phyloP scores from a whole-genome alignment of 2,797 vertebrate species.

The Lacerta bilineata region DNA sequence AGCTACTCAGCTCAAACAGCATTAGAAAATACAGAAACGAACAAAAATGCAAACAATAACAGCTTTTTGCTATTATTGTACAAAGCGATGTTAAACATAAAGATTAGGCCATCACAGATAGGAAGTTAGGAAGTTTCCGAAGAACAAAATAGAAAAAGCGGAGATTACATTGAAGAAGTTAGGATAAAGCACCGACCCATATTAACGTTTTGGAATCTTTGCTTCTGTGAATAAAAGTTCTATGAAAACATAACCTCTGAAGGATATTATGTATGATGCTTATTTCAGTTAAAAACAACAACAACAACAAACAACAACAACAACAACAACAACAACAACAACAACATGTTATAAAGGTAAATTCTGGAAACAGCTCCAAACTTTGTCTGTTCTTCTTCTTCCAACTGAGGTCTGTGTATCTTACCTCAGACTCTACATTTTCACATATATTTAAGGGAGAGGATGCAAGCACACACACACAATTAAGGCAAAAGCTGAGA shows the following conservation, averaged over 20 bases:
- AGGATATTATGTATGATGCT: not conserved
- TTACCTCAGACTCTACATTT: not conserved
- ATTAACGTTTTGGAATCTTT: not conserved
- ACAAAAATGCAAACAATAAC: not conserved
- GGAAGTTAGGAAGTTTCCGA: not conserved
- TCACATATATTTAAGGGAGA: not conserved
- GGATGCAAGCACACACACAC: not conserved
- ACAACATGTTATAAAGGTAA: not conserved
- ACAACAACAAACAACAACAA: no score
- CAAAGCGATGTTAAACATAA: conserved; percentile 24
- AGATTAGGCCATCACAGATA: fast-evolving
- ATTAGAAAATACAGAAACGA: not conserved
- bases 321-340: no score
- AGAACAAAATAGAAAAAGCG: not conserved
- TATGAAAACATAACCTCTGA: not conserved
- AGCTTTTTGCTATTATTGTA: conserved; percentile 3
- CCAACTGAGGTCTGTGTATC: not conserved
- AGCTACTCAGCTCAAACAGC: not conserved
- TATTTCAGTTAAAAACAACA: not conserved
- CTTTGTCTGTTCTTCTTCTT: not conserved
- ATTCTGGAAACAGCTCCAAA: not conserved
- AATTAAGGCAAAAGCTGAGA: not conserved
- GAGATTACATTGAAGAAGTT: not conserved
- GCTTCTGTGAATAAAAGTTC: not conserved
- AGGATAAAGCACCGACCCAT: not conserved